A percentile compares a stretch with the other conserved stretches of the same genome.
phyloP scores from a whole-genome alignment of 2,888 invertebrate species.

The Branchipolynoe longqiensis region DNA sequence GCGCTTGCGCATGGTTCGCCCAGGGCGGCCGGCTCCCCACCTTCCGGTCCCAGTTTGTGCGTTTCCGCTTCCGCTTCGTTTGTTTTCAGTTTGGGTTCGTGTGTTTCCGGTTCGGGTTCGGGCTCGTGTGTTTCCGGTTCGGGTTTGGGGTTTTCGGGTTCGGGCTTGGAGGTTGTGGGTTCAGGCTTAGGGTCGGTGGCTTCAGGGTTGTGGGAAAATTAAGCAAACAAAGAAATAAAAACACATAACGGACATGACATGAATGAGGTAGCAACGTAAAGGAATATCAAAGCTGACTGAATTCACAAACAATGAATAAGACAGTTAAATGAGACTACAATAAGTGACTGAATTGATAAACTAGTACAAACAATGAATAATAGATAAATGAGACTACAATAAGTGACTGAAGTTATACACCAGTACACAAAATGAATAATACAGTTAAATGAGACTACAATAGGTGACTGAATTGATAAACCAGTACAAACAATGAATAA shows the following conservation, averaged over 20 bases:
- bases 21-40: background rate
- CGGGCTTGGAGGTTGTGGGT: background rate
- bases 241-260: too few relatives aligned
- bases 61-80: background rate
- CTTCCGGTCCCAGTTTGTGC: background rate
- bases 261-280: too few relatives aligned
- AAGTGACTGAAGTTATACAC: too few relatives aligned
- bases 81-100: background rate
- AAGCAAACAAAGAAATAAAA: background rate
- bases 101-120: background rate
- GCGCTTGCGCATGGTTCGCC: conserved; percentile 1
- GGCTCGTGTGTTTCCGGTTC: background rate
- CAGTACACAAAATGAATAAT: too few relatives aligned
- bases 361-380: too few relatives aligned
- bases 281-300: too few relatives aligned
- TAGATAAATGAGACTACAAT: too few relatives aligned
- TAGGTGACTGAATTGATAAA: too few relatives aligned
- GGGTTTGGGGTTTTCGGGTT: background rate
- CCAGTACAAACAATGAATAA: too few relatives aligned
- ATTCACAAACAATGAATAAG: too few relatives aligned
- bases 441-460: too few relatives aligned
- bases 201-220: background rate
- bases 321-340: background rate
- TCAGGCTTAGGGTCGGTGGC: background rate
- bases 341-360: too few relatives aligned